Percentiles rank a stretch among this genome's conserved stretches.
Conservation (phyloP, 2,888 invertebrate genomes). For the Leptinotarsa juncta region DNA sequence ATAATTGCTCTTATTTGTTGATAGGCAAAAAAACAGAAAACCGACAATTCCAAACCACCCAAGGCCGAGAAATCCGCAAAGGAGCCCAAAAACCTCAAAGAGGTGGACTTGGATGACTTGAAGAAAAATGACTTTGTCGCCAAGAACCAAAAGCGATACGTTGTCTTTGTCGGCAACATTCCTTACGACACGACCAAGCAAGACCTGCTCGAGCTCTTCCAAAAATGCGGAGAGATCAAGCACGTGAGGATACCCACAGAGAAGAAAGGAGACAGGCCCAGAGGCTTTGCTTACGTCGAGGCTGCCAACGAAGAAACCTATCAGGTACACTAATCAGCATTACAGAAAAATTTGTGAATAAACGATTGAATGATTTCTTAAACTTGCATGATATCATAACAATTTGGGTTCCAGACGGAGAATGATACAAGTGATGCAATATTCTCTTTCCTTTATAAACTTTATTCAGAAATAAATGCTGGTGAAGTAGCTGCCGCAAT, state of each 20-base stretch:
- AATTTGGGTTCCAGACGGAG: too few species aligned
- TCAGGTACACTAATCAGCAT: conserved; percentile 58
- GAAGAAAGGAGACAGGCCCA: conserved; percentile 57
- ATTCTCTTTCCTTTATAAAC: too few species aligned
- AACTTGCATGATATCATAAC: too few species aligned
- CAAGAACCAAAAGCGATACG: conserved; percentile 57
- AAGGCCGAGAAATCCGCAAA: neutral
- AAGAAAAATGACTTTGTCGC: conserved; percentile 44
- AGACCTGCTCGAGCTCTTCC: conserved; percentile 65
- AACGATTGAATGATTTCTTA: too few species aligned
- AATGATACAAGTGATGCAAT: too few species aligned
- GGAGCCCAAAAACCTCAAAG: conserved; percentile 26
- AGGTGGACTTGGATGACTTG: conserved; percentile 41
- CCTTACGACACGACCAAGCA: conserved; percentile 61
- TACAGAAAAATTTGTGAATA: neutral
- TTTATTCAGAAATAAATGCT: too few species aligned
- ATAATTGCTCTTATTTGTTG: neutral
- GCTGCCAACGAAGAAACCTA: conserved; percentile 62
- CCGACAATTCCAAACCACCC: neutral
- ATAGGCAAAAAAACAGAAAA: conserved; percentile 17
- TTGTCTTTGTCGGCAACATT: conserved; percentile 67
- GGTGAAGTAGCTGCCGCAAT: too few species aligned
- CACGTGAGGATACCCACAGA: conserved; percentile 63
- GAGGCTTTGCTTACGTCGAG: conserved; percentile 67
- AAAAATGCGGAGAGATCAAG: conserved; percentile 62